Base-by-base conservation (phyloP, 2,888 invertebrate species). In the Lepidocyrtinus sp. region DNA sequence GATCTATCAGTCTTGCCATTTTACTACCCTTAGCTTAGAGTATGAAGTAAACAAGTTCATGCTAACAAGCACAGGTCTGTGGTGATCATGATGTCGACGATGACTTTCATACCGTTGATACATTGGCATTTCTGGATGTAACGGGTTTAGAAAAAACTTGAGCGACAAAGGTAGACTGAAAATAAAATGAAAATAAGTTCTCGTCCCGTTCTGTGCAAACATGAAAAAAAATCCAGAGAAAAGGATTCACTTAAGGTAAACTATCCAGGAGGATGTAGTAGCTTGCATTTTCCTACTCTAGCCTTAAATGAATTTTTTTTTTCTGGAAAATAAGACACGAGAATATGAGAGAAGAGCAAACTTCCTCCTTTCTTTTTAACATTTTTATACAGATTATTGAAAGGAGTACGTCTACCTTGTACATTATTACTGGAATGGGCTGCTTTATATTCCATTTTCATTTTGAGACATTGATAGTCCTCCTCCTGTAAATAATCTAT, bases 11-110 rank as follows among this genome's bases (percentile, higher is more conserved):
- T 36, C 36, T 7, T 36, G 5, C 12, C 12, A 12, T 36, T 36
- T 36, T 36, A 5, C 36, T 36, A 5, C 12, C 12, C 36, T 36
- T 24, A 22, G 19, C 21, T 59, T 50, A 69, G 61, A 26, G 50
- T 17, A 73, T 65, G 68, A 73, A 73, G 73, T 79, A 79, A 73
- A 67, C 73, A 73, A 79, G 68, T 12, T 73, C 78, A 79, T 73
- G 63, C 78, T 71, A 77, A 77, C 77, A 77, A 77, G 71, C 26
- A 19, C n/a, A 9, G 19, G 5, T 12, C 36, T 36, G 12, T 36
- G 36, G 12, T 36, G 36, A 36, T 36, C 15, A 62, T 22, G 26
- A 70, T 65, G 59, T 59, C 45, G 69, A 75, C 26, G 75, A 50
- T 46, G 76, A 70, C 12, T 36, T 36, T 77, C n/a, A n/a, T n/a